These are phyloP conservation scores for Microcebus jonahi DNA, from an alignment of 2,113 vertebrate species.

Conservation along the genomic window DNA sequence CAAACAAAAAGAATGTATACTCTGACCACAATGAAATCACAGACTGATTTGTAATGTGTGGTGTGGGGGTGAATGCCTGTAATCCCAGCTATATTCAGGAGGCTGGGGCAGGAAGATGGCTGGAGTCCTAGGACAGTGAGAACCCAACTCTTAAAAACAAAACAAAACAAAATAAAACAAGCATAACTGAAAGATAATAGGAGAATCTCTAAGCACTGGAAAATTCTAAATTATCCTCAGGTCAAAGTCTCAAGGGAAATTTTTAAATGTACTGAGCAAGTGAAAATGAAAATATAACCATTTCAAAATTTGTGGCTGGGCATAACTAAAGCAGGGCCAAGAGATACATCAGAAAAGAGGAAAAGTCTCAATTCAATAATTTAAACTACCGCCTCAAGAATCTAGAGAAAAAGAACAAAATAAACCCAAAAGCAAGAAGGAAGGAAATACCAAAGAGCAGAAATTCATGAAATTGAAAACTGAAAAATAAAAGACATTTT, in stretches of 20 bases:
- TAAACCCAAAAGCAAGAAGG: not conserved
- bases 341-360: not conserved
- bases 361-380: not conserved
- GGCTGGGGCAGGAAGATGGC: not conserved
- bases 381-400: not conserved
- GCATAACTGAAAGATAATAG: not conserved
- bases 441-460: not conserved
- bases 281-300: slow-evolving; percentile 2
- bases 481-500: not conserved
- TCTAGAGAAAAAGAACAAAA: not conserved
- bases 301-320: slow-evolving; percentile 5
- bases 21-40: not conserved
- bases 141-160: not conserved
- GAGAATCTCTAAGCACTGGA: not conserved
- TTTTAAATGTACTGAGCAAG: not conserved
- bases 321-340: not conserved
- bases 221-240: not conserved
- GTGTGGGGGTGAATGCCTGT: not conserved
- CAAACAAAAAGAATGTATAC: not conserved
- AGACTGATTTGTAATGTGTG: not conserved
- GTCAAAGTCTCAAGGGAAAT: not conserved
- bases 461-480: not conserved
- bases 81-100: not conserved
- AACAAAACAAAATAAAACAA: no score
- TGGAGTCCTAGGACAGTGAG: not conserved